Evolutionary conservation across 2,888 invertebrate species (phyloP), one percentile per base, ranked within the genome.

Genomic region (Drosophila incognita): DNA sequence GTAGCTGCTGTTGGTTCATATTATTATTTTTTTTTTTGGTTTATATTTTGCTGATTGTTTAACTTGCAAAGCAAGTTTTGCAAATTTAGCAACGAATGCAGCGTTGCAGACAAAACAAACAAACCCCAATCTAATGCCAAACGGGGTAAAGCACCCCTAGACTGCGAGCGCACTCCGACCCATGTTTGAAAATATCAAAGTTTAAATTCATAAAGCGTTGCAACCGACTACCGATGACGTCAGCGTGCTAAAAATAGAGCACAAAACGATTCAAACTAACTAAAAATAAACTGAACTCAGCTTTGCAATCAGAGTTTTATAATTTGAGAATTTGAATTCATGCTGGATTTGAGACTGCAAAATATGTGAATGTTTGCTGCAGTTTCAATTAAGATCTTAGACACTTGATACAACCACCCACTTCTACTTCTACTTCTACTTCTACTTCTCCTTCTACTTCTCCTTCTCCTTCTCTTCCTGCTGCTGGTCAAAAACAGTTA

Each of bases 21-120:
- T 18, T 71, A 67, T 69, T 78, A 64, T 65, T 27, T 11, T n/a
- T 27, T 59, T 11, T 29, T 21, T 51, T 51, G 21, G 6, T 46
- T 24, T 46, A 46, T 21, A 21, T 46, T 38, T 46, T 46, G 21
- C 15, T 51, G 51, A 29, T 51, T 81, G 71, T 70, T 79, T 76
- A 53, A 74, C 69, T 78, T 80, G 71, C 57, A 64, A 51, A 61
- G 67, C 76, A 73, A 82, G 67, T 82, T 84, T 46, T 73, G 81
- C 81, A 83, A 85, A 88, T 83, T 86, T 86, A 79, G 89, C 74
- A 75, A 70, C 60, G 69, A 75, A 69, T 66, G 57, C 70, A 76
- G 66, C 66, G 21, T 29, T 56, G 56, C 56, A 56, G 36, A 54
- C 38, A 54, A 58, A 58, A 63, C 57, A 68, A 72, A 73, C 58